These are phyloP conservation scores for Drosophila cognata DNA, from an alignment of 2,888 invertebrate genomes.

Conservation along the genomic window DNA sequence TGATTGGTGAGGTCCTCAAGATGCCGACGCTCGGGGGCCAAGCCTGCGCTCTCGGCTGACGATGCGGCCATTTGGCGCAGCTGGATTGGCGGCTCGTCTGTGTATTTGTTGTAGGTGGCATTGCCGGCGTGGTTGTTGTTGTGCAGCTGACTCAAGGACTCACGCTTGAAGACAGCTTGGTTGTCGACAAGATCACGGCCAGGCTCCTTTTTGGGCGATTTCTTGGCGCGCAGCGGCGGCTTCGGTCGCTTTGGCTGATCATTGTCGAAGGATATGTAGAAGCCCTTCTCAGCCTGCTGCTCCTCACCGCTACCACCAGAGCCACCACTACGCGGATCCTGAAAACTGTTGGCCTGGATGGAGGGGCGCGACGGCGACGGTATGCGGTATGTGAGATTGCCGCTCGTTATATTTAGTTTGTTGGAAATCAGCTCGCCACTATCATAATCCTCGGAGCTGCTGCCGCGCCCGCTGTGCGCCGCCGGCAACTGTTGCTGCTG, in stretches of 20 bases:
- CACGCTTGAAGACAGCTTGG: constrained; percentile 73
- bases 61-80: constrained; percentile 75
- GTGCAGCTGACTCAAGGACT: constrained; percentile 85
- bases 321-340: constrained; percentile 84
- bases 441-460: constrained; percentile 86
- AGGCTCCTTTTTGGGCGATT: constrained; percentile 91
- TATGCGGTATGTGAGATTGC: constrained; percentile 94
- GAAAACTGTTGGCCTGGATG: constrained; percentile 90
- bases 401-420: constrained; percentile 93
- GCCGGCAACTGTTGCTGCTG: constrained; percentile 58
- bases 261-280: constrained; percentile 97
- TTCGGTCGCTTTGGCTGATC: constrained; percentile 95
- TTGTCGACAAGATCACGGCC: constrained; percentile 82
- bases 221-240: constrained; percentile 92
- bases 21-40: constrained; percentile 72
- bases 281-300: constrained; percentile 90
- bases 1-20: constrained; percentile 82
- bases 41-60: constrained; percentile 44
- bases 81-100: constrained; percentile 83
- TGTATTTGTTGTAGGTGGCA: constrained; percentile 84
- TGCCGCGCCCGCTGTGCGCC: constrained; percentile 86
- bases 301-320: constrained; percentile 83
- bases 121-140: constrained; percentile 84
- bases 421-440: constrained; percentile 75
- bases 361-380: constrained; percentile 94